Percentiles rank a stretch among this genome's conserved stretches.
Conservation (phyloP, 2,113 vertebrate species). For the Daboia siamensis region DNA sequence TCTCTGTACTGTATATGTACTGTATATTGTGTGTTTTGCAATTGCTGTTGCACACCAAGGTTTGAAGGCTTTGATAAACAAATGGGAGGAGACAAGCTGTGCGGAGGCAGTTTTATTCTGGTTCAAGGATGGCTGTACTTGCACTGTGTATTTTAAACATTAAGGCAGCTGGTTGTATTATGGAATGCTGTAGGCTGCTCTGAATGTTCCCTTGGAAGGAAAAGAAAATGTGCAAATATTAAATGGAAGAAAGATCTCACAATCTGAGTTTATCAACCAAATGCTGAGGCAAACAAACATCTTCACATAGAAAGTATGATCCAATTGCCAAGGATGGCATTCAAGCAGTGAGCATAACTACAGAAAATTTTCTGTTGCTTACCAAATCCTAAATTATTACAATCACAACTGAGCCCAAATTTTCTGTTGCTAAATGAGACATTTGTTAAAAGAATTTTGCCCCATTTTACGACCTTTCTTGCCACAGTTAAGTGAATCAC, state of each 20-base stretch:
- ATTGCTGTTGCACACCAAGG: constrained; percentile 4
- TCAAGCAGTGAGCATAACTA: not conserved
- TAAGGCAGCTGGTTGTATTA: not conserved
- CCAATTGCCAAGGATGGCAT: not conserved
- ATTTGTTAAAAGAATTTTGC: not conserved
- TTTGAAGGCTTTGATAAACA: not conserved
- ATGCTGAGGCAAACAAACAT: not conserved
- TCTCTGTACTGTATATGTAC: not conserved
- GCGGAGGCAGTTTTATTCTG: not conserved
- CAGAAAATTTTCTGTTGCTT: not conserved
- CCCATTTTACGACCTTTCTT: not conserved
- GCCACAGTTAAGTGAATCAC: not conserved
- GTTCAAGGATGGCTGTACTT: not conserved
- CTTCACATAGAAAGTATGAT: not conserved
- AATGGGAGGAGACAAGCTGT: not conserved
- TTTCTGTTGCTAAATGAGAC: not conserved
- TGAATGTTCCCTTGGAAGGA: not conserved
- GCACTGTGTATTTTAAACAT: not conserved
- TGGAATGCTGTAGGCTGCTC: not conserved
- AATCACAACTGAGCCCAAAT: not conserved
- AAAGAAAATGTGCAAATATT: not conserved
- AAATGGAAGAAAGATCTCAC: not conserved
- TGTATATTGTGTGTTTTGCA: constrained; percentile 34
- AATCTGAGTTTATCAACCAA: not conserved
- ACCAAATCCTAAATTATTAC: not conserved